Percentiles rank a stretch among this genome's conserved stretches.
phyloP scores from a whole-genome alignment of 2,888 invertebrate genomes.

The Operophtera brumata region DNA sequence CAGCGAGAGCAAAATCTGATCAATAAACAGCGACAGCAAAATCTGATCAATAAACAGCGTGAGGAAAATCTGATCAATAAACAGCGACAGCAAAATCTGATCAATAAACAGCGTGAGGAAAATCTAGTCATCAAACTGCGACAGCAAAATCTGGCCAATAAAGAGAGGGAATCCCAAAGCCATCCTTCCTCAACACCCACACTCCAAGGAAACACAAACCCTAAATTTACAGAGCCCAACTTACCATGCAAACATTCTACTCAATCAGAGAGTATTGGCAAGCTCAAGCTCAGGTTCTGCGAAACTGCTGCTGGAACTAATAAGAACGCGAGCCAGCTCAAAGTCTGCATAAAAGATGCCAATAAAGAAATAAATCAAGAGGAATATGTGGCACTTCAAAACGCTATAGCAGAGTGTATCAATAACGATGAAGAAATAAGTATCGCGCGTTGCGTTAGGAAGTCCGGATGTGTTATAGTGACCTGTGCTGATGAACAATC shows the following conservation, averaged over 20 bases:
- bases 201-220: not conserved
- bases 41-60: too few species aligned
- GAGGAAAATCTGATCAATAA: too few species aligned
- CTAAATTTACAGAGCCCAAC: not conserved
- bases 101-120: too few species aligned
- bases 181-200: not conserved
- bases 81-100: too few species aligned
- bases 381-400: not conserved
- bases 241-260: not conserved
- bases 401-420: slow-evolving; percentile 3
- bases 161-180: not conserved
- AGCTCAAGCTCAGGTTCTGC: not conserved
- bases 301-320: not conserved
- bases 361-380: not conserved
- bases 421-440: slow-evolving; percentile 1
- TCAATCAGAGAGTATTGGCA: not conserved
- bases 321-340: not conserved
- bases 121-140: too few species aligned
- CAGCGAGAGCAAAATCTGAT: too few species aligned
- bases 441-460: not conserved
- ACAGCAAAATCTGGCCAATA: not conserved
- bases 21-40: too few species aligned
- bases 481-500: slow-evolving; percentile 5
- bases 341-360: slow-evolving; percentile 6
- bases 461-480: not conserved